Conservation (phyloP, 2,888 invertebrate genomes). For the Agrilus biguttatus region DNA sequence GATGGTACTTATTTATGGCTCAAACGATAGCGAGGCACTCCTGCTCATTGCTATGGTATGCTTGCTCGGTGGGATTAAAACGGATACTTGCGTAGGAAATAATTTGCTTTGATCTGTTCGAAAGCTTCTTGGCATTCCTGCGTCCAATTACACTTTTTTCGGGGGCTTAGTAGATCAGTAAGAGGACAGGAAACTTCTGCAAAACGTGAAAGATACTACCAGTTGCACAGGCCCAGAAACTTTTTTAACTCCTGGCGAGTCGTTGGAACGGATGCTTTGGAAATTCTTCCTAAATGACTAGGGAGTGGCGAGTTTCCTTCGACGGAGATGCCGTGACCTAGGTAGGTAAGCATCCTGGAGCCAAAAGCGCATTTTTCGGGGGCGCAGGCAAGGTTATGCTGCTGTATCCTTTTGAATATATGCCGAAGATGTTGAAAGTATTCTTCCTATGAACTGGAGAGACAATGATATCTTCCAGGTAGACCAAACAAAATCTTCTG, state of each 20-base stretch:
- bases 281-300: too few relatives aligned
- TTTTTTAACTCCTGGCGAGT: not conserved
- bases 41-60: constrained; percentile 10
- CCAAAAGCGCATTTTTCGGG: constrained; percentile 10
- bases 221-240: not conserved
- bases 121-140: not conserved
- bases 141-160: not conserved
- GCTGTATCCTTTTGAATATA: constrained; percentile 9
- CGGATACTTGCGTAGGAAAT: constrained; percentile 13
- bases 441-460: constrained; percentile 7
- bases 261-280: too few relatives aligned
- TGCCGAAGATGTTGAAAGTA: constrained; percentile 8
- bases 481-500: constrained; percentile 10
- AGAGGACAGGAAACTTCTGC: not conserved
- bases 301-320: too few relatives aligned
- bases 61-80: constrained; percentile 3
- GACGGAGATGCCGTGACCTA: too few relatives aligned
- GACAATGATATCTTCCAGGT: constrained; percentile 18
- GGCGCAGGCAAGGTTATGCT: constrained; percentile 6
- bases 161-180: not conserved
- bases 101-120: not conserved
- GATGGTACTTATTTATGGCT: not conserved
- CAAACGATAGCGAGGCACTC: too few relatives aligned
- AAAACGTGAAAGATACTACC: not conserved
- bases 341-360: constrained; percentile 3